Base-by-base conservation (phyloP, 2,797 vertebrate genomes). In the Clarias fuscus region DNA sequence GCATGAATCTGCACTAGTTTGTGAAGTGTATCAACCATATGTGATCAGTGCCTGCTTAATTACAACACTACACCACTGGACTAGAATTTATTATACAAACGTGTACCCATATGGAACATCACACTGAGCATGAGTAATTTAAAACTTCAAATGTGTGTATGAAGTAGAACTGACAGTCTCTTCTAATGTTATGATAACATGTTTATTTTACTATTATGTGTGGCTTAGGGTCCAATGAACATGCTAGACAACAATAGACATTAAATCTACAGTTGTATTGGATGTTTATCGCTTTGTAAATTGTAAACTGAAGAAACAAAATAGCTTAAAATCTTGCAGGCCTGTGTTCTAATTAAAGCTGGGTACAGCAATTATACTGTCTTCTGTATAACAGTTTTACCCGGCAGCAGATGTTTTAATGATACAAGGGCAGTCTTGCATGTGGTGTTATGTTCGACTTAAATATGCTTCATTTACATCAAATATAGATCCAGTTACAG, bases 1-100 rank as follows among this genome's bases (percentile, higher is more conserved):
- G 76, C 17, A 84, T 56, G 64, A 90, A 85, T 78, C 89, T 86
- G 85, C 85, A 86, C 70, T 56, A 81, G 82, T 62, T 83, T 90
- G 84, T 77, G 88, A 86, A 86, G 82, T 91, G 86, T 90, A 88
- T 90, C 82, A 76, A 88, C n/a, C 80, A 89, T 87, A 86, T 85
- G 86, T 70, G 86, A 92, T 92, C 61, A 22, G 92, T 92, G 85
- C 14, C 67, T 78, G 71, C 79, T 91, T 92, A 91, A 93, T 94
- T 91, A 90, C 85, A 80, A 89, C 84, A 89, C 87, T 7, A 61
- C 61, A 88, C 81, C 90, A 91, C 88, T 84, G 58, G 82, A 91
- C 89, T 71, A 62, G 86, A 88, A 90, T 87, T 89, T 89, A 85
- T 89, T 87, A 90, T 72, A 83, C 56, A 86, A 84, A 73, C 62